Base-by-base conservation (phyloP, 2,113 vertebrate genomes). In the Pandion haliaetus region DNA sequence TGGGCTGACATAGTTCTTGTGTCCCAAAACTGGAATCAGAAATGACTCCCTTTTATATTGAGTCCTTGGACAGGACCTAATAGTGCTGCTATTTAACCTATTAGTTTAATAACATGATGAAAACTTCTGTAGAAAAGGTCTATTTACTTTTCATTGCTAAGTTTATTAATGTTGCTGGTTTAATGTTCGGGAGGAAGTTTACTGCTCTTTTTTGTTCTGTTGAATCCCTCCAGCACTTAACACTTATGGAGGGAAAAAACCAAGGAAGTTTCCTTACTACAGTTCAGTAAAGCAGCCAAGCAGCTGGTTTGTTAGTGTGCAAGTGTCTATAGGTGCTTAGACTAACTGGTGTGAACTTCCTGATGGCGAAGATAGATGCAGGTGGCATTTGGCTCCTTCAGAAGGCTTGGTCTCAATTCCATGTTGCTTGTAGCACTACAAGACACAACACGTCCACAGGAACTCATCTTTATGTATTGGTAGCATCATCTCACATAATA, bases 1-100 rank as follows among this genome's bases (percentile, higher is more conserved):
- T 85, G 91, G 91, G 73, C 66, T 96, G 94, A 88, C 20, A 62
- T 58, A 49, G 47, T 88, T 93, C 86, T 90, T 95, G 67, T 91
- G 65, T 95, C 86, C 42, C 90, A 76, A 93, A 95, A 87, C 59
- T 78, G 50, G 50, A 88, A 94, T 95, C 32, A 87, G 57, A 90
- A 97, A 87, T 84, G 42, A 69, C 21, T 92, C 25, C 14, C 52
- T 69, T 80, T 95, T 95, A 54, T 78, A 76, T 76, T 44, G 18
- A 36, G 42, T 63, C 62, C 49, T 44, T 42, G 83, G 44, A 54
- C 58, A 94, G 40, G 21, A 50, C 50, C 32, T 73, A 32, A 23
- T 11, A 88, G 38, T 61, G 25, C 9, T 15, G 17, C n/a, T 54
- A 34, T 83, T 94, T 59, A 66, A 36, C 19, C 4, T 42, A 23